Evolutionary conservation across 2,888 invertebrate species (phyloP), one percentile per base, ranked within the genome.

Genomic region (Neelides folsomi): DNA sequence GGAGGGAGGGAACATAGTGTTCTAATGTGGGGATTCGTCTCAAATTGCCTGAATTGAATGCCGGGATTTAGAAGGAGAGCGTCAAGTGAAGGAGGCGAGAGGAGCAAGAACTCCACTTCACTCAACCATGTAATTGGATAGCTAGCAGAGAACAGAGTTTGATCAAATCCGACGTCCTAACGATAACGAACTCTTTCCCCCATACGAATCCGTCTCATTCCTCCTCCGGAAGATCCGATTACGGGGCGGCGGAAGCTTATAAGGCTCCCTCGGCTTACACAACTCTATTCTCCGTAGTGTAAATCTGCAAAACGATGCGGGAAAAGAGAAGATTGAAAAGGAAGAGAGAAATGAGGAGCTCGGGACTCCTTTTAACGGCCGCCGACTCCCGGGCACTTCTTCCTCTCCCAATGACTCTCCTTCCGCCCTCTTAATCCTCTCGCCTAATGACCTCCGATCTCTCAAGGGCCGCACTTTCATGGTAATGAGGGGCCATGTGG

Each of bases 121-220:
- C 59, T 60, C 55, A 58, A 53, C 60, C 63, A 58, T 63, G 59
- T 63, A 63, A 63, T 63, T 63, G 63, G 63, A 63, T 63, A 62
- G 62, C 62, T 60, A 59, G 59, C 60, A 60, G 60, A 63, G 60
- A 63, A 61, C 58, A 54, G 58, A 63, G 59, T 57, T 59, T 63
- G 63, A 63, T 63, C 63, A 60, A 63, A 61, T 61, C 58, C 60
- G 59, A 63, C 60, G 57, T 55, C 54, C 55, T 57, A 57, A 58
- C 60, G 60, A 59, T 63, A 63, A 59, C 60, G 53, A 63, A 57
- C 40, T 53, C 49, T 27, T 27, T 27, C 27, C 27, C 27, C 27
- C 27, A 27, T 27, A 27, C 27, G 50, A 49, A 40, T 53, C 40
- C 18, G 27, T 15, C 47, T 20, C 20, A 20, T 45, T 19, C 18